These are phyloP conservation scores for Morbakka virulenta DNA, from an alignment of 30 jellyfish, hydroid and myxozoan genomes.

Conservation along the genomic window DNA sequence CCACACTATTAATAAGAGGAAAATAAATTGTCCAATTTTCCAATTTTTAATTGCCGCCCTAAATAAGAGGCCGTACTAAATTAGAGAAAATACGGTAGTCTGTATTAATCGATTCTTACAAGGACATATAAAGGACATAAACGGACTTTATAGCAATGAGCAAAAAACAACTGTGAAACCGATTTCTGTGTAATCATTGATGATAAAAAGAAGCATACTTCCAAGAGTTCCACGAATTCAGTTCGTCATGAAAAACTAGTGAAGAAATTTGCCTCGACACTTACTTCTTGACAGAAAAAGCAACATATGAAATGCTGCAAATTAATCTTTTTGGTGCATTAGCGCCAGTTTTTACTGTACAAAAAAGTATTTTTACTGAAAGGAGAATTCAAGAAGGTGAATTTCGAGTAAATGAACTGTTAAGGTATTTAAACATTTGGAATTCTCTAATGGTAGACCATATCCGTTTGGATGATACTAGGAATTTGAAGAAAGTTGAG, in stretches of 20 bases:
- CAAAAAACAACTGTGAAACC: no score
- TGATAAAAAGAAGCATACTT: no score
- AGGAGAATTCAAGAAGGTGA: slow-evolving; percentile 32
- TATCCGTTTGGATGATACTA: slow-evolving; percentile 37
- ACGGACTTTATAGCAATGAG: no score
- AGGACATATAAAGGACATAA: no score
- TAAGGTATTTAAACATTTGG: slow-evolving; percentile 26
- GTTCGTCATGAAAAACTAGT: slow-evolving; percentile 28
- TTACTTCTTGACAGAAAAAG: slow-evolving; percentile 20
- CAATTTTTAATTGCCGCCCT: no score
- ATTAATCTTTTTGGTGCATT: slow-evolving; percentile 31
- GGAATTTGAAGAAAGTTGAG: slow-evolving; percentile 30
- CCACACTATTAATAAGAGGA: no score
- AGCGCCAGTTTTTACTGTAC: slow-evolving; percentile 24
- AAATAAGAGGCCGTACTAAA: no score
- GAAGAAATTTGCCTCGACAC: slow-evolving; percentile 34
- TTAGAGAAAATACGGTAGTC: no score
- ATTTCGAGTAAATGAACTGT: slow-evolving; percentile 39
- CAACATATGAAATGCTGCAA: slow-evolving; percentile 40
- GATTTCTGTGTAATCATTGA: no score
- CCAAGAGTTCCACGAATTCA: no score
- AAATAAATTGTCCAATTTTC: no score
- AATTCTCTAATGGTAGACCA: slow-evolving; percentile 10
- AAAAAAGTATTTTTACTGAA: background rate
- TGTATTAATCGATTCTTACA: no score